Evolutionary conservation across 2,888 invertebrate species (phyloP), one percentile per base, ranked within the genome.

Genomic region (Meghimatium bilineatum): DNA sequence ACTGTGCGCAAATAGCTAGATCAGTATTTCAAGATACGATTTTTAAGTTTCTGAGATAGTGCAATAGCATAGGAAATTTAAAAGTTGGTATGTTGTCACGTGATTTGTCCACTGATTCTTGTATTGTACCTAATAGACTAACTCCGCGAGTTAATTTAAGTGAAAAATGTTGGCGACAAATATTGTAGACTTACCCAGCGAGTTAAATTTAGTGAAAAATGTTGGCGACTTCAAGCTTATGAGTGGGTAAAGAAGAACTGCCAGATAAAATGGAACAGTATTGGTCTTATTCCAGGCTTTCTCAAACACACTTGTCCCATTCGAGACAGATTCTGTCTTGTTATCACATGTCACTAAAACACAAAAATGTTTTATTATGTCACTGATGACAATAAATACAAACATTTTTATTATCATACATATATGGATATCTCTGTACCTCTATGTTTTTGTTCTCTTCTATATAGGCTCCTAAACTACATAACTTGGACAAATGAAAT

Each of bases 171-270:
- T 0, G 97, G 96, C 34, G 97, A 96, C 88, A n/a, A n/a, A n/a
- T n/a, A n/a, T n/a, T n/a, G n/a, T n/a, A n/a, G n/a, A 44, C 95
- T 95, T 94, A 97, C 97, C 97, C 84, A 97, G 94, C 80, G 97
- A 97, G 93, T 97, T 98, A 91, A 98, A 97, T 93, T 96, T 97
- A 23, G 97, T 97, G 93, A 98, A 98, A 92, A 98, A 97, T 0
- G 97, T 96, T 0, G 97, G 96, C 34, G 97, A 96, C 88, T 95
- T 96, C 92, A 97, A 96, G 94, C 97, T 97, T 72, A 97, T 94
- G 72, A 98, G 94, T 0, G 98, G 97, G 91, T 96, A 96, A 87
- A 98, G 95, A 26, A 97, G 93, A 17, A 96, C 32, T 0, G 96
- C 95, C 76, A 98, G 95, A 91, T 96, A 96, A 38, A 97, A 91